Base-by-base conservation (phyloP, 2,113 vertebrate genomes). In the Ophiodon elongatus region DNA sequence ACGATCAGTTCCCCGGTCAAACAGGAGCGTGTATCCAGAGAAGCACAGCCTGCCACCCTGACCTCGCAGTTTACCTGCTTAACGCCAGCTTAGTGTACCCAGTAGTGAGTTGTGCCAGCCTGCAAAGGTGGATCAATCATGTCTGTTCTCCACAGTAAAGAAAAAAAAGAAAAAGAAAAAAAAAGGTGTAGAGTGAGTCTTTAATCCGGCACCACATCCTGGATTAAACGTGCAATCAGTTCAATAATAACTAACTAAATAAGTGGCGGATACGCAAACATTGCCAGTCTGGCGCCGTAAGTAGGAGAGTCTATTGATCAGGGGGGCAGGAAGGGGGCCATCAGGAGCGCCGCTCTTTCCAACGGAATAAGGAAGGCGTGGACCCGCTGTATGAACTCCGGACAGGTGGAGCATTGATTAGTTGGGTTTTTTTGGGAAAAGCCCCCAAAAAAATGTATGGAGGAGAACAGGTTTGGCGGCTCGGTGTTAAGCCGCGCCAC, bases 281-380 rank as follows among this genome's bases (percentile, higher is more conserved):
- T 37, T 47, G 82, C 35, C 54, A 23, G 63, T 25, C 73, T 14
- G 68, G 69, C 64, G 73, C 43, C 50, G 68, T 4, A 29, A 4
- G 56, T 7, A 5, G 1, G 0, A 25, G 39, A 4, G 47, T 3
- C 1, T 8, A 73, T 17, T 8, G 67, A 68, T 54, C 66, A 19
- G 6, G 41, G 60, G 7, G 23, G 67, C n/a, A n/a, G n/a, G 25
- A 15, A 15, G 47, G 59, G 4, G 23, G 59, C 1, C 37, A 14
- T 4, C 0, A 7, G 15, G 33, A 25, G 31, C 29, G 60, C 45
- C 13, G 45, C 21, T 43, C 35, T 19, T 23, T 60, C 33, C 8
- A 31, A 6, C 14, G 13, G 11, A 45, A 45, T 15, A 4, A 2
- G 9, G n/a, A 21, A 47, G 17, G n/a, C 52, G 33, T 37, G 35